These are phyloP conservation scores for Actinia tenebrosa DNA, from an alignment of 64 coral and sea anemone genomes.

Conservation along the genomic window DNA sequence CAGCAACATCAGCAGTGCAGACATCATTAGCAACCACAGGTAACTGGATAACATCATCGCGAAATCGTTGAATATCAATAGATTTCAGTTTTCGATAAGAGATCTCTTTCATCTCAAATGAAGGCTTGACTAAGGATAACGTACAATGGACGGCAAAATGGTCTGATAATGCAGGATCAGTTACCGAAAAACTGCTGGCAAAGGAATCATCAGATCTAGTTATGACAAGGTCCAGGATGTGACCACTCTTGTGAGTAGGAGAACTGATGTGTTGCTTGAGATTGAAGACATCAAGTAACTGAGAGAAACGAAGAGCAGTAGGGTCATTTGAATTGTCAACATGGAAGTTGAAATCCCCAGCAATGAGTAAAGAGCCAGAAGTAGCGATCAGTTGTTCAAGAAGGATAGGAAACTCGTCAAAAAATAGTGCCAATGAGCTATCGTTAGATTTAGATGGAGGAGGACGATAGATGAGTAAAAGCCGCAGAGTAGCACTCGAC, in stretches of 20 bases:
- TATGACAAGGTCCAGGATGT: neutral
- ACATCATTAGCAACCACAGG: no score
- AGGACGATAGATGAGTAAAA: no score
- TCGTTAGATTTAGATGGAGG: no score
- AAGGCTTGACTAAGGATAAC: neutral
- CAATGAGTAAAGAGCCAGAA: neutral
- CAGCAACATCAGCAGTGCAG: no score
- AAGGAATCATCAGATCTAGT: neutral
- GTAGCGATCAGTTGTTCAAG: neutral
- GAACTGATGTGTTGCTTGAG: neutral
- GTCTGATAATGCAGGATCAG: neutral
- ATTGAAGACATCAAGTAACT: neutral
- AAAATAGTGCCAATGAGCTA: no score
- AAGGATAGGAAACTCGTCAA: neutral
- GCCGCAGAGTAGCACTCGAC: no score
- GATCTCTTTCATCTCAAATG: neutral
- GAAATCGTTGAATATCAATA: neutral
- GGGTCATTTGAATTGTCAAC: neutral
- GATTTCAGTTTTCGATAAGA: neutral
- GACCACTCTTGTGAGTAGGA: neutral
- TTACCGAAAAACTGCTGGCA: neutral
- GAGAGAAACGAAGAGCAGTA: neutral
- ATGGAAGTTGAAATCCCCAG: constrained; percentile 34
- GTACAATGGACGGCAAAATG: neutral
- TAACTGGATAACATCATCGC: no score